Evolutionary conservation across 2,113 vertebrate genomes (phyloP).

Genomic region (Chlorocebus sabaeus): DNA sequence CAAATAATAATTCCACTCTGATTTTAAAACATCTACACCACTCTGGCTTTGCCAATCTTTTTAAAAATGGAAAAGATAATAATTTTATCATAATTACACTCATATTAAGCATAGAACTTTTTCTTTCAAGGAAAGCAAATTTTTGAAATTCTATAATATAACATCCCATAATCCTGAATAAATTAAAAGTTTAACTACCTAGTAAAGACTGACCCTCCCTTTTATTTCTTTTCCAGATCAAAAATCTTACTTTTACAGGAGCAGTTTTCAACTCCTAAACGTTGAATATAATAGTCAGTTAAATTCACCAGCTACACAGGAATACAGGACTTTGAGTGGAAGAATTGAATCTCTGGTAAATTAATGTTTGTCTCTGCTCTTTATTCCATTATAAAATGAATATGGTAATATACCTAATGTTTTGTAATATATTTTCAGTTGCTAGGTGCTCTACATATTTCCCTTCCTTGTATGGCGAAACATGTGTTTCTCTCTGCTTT

Average conservation of each 20-base stretch:
- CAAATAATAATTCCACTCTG: neutral
- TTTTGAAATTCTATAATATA: neutral
- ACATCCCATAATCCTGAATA: neutral
- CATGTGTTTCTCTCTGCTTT: neutral
- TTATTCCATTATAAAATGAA: neutral
- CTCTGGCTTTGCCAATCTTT: neutral
- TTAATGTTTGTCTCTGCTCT: slow-evolving; percentile 31
- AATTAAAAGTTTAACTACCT: neutral
- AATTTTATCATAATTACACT: neutral
- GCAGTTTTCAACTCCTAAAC: slow-evolving; percentile 78
- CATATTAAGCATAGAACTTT: neutral
- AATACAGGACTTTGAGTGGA: slow-evolving; percentile 78
- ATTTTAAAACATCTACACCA: neutral
- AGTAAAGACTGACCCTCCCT: neutral
- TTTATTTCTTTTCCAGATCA: slow-evolving; percentile 78
- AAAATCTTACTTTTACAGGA: slow-evolving; percentile 81
- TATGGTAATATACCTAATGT: neutral
- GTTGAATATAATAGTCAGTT: slow-evolving; percentile 77
- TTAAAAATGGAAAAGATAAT: neutral
- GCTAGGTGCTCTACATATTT: neutral
- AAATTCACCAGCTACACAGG: slow-evolving; percentile 78
- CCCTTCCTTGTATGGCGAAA: neutral
- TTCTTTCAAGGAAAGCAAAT: neutral
- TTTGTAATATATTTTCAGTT: neutral
- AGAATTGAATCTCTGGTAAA: slow-evolving; percentile 84